phyloP scores from a whole-genome alignment of 2,888 invertebrate species.

The Catocala sponsa region DNA sequence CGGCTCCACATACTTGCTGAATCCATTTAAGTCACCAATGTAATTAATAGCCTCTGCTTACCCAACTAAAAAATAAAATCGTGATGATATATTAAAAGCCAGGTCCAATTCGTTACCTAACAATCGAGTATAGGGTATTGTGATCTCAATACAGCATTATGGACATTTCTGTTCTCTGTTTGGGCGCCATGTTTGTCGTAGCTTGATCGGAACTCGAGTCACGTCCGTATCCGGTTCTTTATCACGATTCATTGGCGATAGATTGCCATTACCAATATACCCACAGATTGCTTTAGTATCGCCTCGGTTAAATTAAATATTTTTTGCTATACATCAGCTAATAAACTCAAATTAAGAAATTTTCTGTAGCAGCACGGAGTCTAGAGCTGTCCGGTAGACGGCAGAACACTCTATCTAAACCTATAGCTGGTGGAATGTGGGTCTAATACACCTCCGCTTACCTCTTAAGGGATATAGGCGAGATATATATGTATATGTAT shows the following conservation, averaged over 20 bases:
- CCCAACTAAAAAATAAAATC: no score
- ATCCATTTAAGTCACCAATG: no score
- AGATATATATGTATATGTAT: no score
- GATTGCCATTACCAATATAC: constrained; percentile 42
- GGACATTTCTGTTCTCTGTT: neutral
- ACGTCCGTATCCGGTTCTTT: constrained; percentile 39
- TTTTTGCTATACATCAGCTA: neutral
- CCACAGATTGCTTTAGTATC: constrained; percentile 23
- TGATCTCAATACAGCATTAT: constrained; percentile 6
- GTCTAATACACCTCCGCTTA: no score
- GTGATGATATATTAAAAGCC: no score
- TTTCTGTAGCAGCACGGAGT: neutral
- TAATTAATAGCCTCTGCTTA: no score
- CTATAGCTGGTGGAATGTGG: no score
- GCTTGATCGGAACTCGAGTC: constrained; percentile 28
- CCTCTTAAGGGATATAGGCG: no score
- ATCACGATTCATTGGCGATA: constrained; percentile 46
- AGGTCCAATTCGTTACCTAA: no score
- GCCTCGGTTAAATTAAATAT: constrained; percentile 25
- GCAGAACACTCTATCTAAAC: no score
- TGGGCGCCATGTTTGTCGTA: constrained; percentile 25
- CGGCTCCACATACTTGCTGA: no score
- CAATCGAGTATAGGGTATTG: neutral
- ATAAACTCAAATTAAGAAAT: neutral
- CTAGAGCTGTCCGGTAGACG: no score